These are phyloP conservation scores for Agrochola circellaris DNA, from an alignment of 2,888 invertebrate species.

Conservation along the genomic window DNA sequence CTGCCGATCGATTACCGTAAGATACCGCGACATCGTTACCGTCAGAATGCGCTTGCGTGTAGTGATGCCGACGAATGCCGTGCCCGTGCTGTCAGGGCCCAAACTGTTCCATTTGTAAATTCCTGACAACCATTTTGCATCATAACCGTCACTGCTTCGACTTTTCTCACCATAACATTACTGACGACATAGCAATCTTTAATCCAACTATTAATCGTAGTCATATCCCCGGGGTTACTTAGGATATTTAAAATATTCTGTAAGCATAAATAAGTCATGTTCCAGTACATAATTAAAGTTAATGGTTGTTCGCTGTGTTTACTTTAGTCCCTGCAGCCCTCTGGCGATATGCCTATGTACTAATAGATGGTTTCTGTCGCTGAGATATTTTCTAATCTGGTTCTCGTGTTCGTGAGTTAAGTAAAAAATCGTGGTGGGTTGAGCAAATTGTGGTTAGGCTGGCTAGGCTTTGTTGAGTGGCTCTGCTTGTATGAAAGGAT, in stretches of 20 bases:
- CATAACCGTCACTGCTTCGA: neutral
- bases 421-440: conserved; percentile 43
- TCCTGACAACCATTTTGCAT: neutral
- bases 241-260: conserved; percentile 49
- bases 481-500: neutral
- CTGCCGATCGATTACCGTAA: too few species aligned
- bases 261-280: conserved; percentile 61
- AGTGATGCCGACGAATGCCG: neutral
- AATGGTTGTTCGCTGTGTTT: conserved; percentile 53
- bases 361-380: conserved; percentile 52
- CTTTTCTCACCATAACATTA: conserved; percentile 9
- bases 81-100: neutral
- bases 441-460: neutral
- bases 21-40: neutral
- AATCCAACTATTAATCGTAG: conserved; percentile 44
- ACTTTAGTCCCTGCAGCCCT: conserved; percentile 43
- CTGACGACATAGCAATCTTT: conserved; percentile 33
- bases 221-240: conserved; percentile 51
- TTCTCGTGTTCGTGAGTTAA: conserved; percentile 23
- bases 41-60: neutral
- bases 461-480: neutral
- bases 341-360: conserved; percentile 22
- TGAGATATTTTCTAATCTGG: conserved; percentile 56
- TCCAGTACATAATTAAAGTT: conserved; percentile 58
- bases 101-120: neutral